Base-by-base conservation (phyloP, 2,113 vertebrate genomes). In the Nyctereutes procyonoides region DNA sequence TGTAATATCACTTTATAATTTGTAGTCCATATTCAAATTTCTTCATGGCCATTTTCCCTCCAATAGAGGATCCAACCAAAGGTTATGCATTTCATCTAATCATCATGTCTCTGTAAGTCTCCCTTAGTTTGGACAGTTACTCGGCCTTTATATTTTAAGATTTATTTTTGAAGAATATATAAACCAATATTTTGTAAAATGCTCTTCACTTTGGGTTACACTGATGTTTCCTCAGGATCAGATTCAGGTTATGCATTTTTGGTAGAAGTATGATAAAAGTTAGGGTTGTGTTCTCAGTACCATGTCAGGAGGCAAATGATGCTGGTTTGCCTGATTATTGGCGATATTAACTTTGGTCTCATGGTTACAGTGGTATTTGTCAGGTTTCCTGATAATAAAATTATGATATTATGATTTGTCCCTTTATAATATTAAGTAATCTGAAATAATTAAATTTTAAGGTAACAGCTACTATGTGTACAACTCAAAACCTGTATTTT, bases 341-440 rank as follows among this genome's bases (percentile, higher is more conserved):
- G 55, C 69, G 24, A 48, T 38, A 1, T 22, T 77, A 63, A 51
- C 13, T 94, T 81, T 60, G 12, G 48, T 87, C 13, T 19, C 38
- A 83, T 84, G 58, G 38, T 58, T 77, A 74, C 92, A 71, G 20
- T 93, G n/a, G 15, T 43, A 69, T 53, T 95, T 94, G 43, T 35
- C 13, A 62, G 58, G 38, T 88, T 80, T 81, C 38, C 55, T 90
- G 19, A 65, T 43, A 65, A 38, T 82, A 53, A 92, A 85, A 43
- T 80, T 58, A 58, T 62, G 51, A 80, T 67, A 43, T 80, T 58
- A 58, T 62, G 51, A 80, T 67, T 73, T 90, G 22, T 90, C 26
- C 32, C 56, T 97, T 96, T 92, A 55, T 71, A 93, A 67, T 89
- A 82, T 67, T 82, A 80, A 93, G 8, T 60, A 58, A 84, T 65